phyloP scores from a whole-genome alignment of 1,140 invertebrate genomes.

The Euura saliciscinereae region DNA sequence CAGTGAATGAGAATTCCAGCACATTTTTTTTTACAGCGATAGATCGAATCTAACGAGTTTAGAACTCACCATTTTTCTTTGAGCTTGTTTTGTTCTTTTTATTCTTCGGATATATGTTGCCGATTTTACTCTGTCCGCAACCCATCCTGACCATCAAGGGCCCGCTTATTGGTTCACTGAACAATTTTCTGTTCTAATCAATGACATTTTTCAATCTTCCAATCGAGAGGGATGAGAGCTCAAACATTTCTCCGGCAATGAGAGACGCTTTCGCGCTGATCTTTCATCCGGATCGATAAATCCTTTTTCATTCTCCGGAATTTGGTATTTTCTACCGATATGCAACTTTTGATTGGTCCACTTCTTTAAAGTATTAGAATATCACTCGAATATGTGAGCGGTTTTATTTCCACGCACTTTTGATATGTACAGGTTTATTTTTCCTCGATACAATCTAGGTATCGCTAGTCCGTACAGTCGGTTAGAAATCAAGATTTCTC shows the following conservation, averaged over 20 bases:
- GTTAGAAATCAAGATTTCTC: not conserved
- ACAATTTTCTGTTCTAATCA: not conserved
- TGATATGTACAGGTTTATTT: not conserved
- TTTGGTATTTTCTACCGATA: no score
- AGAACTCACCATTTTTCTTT: constrained; percentile 56
- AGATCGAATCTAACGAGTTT: no score
- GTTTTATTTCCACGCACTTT: not conserved
- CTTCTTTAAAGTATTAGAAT: not conserved
- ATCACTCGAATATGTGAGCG: not conserved
- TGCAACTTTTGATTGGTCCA: not conserved
- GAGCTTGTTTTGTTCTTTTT: constrained; percentile 59
- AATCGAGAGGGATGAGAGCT: no score
- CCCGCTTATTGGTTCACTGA: not conserved
- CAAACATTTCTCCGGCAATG: no score
- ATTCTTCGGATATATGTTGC: constrained; percentile 63
- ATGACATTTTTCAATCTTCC: not conserved
- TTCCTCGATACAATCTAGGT: not conserved
- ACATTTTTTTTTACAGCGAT: no score
- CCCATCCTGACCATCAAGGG: constrained; percentile 54
- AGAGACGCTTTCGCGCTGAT: no score
- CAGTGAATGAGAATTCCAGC: no score
- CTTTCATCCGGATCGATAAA: no score
- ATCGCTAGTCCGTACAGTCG: no score
- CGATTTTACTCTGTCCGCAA: constrained; percentile 67
- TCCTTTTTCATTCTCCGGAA: no score